Base-by-base conservation (phyloP, 2,113 vertebrate genomes). In the Paraplagusia blochii region DNA sequence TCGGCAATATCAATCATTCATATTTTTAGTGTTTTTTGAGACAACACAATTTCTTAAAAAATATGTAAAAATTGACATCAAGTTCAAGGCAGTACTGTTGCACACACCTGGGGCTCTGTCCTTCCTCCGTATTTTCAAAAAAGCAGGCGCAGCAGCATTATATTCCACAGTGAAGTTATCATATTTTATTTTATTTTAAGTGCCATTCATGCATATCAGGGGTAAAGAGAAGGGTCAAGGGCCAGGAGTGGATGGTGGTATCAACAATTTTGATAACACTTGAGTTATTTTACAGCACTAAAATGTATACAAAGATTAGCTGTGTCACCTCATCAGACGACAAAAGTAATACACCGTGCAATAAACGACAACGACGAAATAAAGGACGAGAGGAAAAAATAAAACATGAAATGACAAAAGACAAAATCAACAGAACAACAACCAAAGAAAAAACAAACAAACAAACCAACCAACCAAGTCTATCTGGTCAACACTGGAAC, bases 191-290 rank as follows among this genome's bases (percentile, higher is more conserved):
- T 29, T 89, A 87, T 87, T 87, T 92, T 94, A 93, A 95, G 93
- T 94, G 93, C 94, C 94, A 93, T 93, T 93, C 94, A 95, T 95
- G 94, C 94, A 95, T 94, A 95, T 94, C 91, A 88, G 89, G 86
- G 80, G 75, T 55, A 76, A 82, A 81, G 76, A 61, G 63, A 81
- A 79, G 83, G 67, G 36, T 9, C 91, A 88, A 89, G 86, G 78
- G 74, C 54, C 76, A 82, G 82, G 81, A 81, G 67, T 70, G 79
- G 88, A 79, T 81, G 92, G 90, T 91, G 92, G 91, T 89, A 91
- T 91, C 80, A 90, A 95, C 93, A 90, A 92, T 88, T 92, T 90
- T 94, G 93, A 93, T 93, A 93, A 95, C 94, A 95, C 93, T 93
- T 90, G 89, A 90, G 82, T 93, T 93, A 91, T 92, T 92, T 93